Percentiles rank a stretch among this genome's conserved stretches.
Evolutionary conservation across 2,113 vertebrate genomes (phyloP).

Genomic region (Seriola dumerili): DNA sequence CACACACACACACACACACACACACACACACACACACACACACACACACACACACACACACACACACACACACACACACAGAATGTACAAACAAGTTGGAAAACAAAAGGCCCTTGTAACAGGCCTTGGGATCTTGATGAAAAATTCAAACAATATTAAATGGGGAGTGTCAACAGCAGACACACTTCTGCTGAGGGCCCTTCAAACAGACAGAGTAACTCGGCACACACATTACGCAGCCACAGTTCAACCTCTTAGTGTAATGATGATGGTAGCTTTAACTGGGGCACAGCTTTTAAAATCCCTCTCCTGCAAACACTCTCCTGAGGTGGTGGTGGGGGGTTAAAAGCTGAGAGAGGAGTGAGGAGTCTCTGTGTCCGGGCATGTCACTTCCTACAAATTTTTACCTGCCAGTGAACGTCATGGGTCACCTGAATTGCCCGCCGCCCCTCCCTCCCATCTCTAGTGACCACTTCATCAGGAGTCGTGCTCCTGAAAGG

Average conservation of each 20-base stretch:
- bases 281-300: slow-evolving; percentile 84
- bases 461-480: slow-evolving; percentile 77
- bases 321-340: slow-evolving; percentile 32
- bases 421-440: slow-evolving; percentile 78
- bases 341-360: slow-evolving; percentile 23
- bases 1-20: slow-evolving; percentile 78
- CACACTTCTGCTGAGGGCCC: slow-evolving; percentile 93
- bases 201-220: slow-evolving; percentile 96
- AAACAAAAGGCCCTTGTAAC: slow-evolving; percentile 85
- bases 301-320: slow-evolving; percentile 74
- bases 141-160: slow-evolving; percentile 98
- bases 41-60: slow-evolving; percentile 30
- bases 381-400: slow-evolving; percentile 72
- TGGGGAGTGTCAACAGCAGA: slow-evolving; percentile 92
- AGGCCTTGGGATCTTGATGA: slow-evolving; percentile 86
- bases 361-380: slow-evolving; percentile 64
- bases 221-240: slow-evolving; percentile 91
- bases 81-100: slow-evolving; percentile 86
- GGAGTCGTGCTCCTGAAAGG: slow-evolving; percentile 74
- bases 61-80: slow-evolving; percentile 66
- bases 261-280: slow-evolving; percentile 87
- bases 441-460: slow-evolving; percentile 23
- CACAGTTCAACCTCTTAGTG: slow-evolving; percentile 83
- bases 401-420: slow-evolving; percentile 68
- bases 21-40: slow-evolving; percentile 60